Evolutionary conservation across 1,140 invertebrate species (phyloP).

Genomic region (Anadara kagoshimensis): DNA sequence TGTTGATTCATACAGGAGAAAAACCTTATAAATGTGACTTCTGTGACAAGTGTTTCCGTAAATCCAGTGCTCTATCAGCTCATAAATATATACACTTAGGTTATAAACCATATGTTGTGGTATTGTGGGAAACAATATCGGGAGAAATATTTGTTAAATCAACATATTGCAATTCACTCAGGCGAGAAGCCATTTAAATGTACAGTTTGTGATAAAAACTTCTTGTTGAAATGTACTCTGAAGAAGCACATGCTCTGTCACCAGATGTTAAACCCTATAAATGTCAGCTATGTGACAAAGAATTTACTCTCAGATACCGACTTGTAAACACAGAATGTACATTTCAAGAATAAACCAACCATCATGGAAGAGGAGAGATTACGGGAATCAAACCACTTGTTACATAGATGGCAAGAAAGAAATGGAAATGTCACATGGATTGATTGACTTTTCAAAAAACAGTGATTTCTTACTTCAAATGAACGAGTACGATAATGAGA

Average conservation of each 20-base stretch:
- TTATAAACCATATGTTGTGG: conserved; percentile 45
- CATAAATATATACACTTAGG: conserved; percentile 42
- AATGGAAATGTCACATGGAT: no score
- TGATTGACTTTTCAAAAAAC: no score
- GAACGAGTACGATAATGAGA: no score
- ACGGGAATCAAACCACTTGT: conserved; percentile 4
- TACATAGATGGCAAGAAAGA: no score
- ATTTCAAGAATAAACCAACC: conserved; percentile 91
- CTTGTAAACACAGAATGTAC: conserved; percentile 76
- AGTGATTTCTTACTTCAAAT: no score
- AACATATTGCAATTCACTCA: conserved; percentile 24
- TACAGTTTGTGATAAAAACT: conserved; percentile 42
- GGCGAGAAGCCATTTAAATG: conserved; percentile 42
- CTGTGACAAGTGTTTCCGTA: conserved; percentile 20
- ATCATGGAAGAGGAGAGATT: not conserved
- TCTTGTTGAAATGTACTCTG: conserved; percentile 14
- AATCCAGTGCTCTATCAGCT: conserved; percentile 20
- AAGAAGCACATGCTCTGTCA: not conserved
- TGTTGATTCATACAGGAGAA: conserved; percentile 31
- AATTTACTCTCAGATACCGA: conserved; percentile 76
- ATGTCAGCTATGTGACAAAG: conserved; percentile 88
- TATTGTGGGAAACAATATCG: conserved; percentile 30
- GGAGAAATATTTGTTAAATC: conserved; percentile 13
- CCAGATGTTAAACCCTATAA: conserved; percentile 17
- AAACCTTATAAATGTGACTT: conserved; percentile 20